Base-by-base conservation (phyloP, 1,140 invertebrate genomes). In the Stegodyphus mimosarum region DNA sequence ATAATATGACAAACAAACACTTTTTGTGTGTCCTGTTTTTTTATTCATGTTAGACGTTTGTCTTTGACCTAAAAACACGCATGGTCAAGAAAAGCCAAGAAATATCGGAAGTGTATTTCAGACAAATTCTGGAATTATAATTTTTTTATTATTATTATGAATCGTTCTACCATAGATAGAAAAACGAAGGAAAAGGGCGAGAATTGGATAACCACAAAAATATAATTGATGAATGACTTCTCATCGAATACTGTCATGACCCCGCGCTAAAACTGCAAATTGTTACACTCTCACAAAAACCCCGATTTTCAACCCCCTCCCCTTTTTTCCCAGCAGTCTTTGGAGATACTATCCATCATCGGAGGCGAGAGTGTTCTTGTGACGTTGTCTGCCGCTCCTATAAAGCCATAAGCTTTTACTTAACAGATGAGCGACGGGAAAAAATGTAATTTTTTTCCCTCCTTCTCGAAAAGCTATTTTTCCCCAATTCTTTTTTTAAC, bases 321-420 rank as follows among this genome's bases (percentile, higher is more conserved):
- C 11, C 63, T 33, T 77, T 15, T 13, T 17, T 55, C 66, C 77
- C 76, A n/a, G 64, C 76, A 50, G 51, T 33, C 33, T 69, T 51
- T 55, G 53, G 33, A 79, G 66, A 51, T 63, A 15, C 77, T 33
- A 79, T 79, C 77, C 67, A 79, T 79, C 77, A 79, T 70, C 18
- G n/a, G 13, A 70, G 66, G 64, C 53, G 67, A 70, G 70, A 79
- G 77, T 79, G 77, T 53, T 55, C 33, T 66, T 18, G 63, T 18
- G 75, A 77, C 75, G 66, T 77, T 55, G 49, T 55, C 64, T 48
- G 75, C 75, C n/a, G 49, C 64, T 77, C 66, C 64, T 77, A 66
- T 77, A 66, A 77, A 66, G 64, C 60, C 64, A 77, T 77, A 77
- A 66, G 75, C 74, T 77, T 77, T 77, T 77, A 77, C 74, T 77